These are phyloP conservation scores for Cassiopea andromeda DNA, from an alignment of 30 jellyfish, hydroid and myxozoan genomes.

Conservation along the genomic window DNA sequence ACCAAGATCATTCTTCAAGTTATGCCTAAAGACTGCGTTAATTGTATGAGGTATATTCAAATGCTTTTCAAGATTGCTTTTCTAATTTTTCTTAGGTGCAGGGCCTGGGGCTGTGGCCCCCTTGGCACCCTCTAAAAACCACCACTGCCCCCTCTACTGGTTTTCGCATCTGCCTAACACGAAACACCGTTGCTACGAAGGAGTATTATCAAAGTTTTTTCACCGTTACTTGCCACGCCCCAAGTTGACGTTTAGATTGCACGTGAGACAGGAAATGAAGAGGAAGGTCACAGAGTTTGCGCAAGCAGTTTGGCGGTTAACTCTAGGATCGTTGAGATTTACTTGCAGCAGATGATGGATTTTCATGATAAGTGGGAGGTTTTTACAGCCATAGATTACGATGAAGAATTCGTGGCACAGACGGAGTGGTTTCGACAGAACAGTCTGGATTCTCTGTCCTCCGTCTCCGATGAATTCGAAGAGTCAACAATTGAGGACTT, in stretches of 20 bases:
- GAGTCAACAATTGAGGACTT: constrained; percentile 47
- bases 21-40: too few relatives aligned
- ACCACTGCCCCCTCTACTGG: too few relatives aligned
- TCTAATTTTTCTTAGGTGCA: too few relatives aligned
- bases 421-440: constrained; percentile 56
- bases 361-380: neutral
- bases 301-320: neutral
- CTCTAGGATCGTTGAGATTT: neutral
- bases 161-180: too few relatives aligned
- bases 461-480: constrained; percentile 38
- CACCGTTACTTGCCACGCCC: constrained; percentile 39
- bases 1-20: too few relatives aligned
- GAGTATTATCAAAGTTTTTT: neutral
- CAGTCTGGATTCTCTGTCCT: constrained; percentile 42
- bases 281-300: constrained; percentile 24
- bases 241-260: constrained; percentile 4
- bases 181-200: neutral
- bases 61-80: too few relatives aligned
- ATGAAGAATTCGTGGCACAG: constrained; percentile 3
- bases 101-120: too few relatives aligned
- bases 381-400: neutral
- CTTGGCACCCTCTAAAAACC: too few relatives aligned
- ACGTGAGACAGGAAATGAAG: constrained; percentile 53
- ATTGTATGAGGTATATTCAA: too few relatives aligned
- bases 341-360: neutral